A percentile compares a stretch with the other conserved stretches of the same genome.
Evolutionary conservation across 2,888 invertebrate species (phyloP).

Genomic region (Pegoplata infirma): DNA sequence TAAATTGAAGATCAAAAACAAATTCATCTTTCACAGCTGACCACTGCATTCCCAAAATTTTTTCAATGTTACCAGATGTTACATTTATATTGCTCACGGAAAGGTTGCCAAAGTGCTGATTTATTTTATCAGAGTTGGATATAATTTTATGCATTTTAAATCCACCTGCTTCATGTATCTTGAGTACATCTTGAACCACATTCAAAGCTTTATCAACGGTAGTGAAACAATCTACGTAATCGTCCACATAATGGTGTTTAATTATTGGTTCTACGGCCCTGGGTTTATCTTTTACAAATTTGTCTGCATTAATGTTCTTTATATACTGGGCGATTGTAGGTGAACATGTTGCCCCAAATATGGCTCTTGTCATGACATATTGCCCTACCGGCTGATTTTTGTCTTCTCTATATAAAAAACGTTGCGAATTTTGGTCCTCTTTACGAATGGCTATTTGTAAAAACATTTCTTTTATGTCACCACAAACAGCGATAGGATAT

Average conservation of each 20-base stretch:
- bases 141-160: constrained; percentile 27
- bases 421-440: constrained; percentile 66
- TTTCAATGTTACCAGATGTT: constrained; percentile 38
- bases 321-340: constrained; percentile 51
- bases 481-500: constrained; percentile 64
- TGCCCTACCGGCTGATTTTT: background rate
- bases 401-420: constrained; percentile 65
- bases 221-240: constrained; percentile 42
- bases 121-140: constrained; percentile 18
- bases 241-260: constrained; percentile 37
- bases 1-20: constrained; percentile 52
- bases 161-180: constrained; percentile 30
- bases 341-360: constrained; percentile 40
- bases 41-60: constrained; percentile 65
- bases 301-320: constrained; percentile 38
- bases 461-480: constrained; percentile 72
- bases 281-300: background rate
- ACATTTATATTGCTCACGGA: constrained; percentile 59
- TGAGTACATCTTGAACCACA: constrained; percentile 24
- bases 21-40: constrained; percentile 55
- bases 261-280: constrained; percentile 27
- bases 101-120: constrained; percentile 2
- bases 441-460: constrained; percentile 66
- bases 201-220: constrained; percentile 25
- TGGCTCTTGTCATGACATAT: constrained; percentile 43